phyloP scores from a whole-genome alignment of 2,797 vertebrate genomes.

The Buceros bicornis region DNA sequence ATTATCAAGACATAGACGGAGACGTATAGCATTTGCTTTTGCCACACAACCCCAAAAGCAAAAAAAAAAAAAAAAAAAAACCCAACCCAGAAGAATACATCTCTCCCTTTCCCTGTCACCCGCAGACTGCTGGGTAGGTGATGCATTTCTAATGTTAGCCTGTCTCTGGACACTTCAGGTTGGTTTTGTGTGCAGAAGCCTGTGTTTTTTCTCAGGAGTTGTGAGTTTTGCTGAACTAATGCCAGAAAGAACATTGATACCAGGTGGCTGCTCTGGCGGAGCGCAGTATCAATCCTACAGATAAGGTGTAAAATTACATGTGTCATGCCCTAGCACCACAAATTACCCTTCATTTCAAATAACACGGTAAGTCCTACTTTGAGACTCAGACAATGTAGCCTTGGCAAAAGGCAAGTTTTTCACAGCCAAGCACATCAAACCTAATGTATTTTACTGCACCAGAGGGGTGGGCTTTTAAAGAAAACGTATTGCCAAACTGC shows the following conservation, averaged over 20 bases:
- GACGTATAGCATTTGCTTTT: not conserved
- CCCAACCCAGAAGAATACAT: not conserved
- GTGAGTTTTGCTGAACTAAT: conserved; percentile 68
- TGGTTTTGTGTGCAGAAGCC: not conserved
- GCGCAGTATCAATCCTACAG: conserved; percentile 77
- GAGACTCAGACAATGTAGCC: conserved; percentile 74
- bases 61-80: not conserved
- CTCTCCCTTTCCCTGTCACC: not conserved
- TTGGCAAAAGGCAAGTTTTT: conserved; percentile 76
- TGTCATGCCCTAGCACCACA: conserved; percentile 74
- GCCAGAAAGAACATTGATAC: conserved; percentile 78
- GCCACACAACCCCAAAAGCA: not conserved
- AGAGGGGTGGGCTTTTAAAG: conserved; percentile 62
- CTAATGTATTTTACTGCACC: conserved; percentile 74
- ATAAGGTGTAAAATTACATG: conserved; percentile 78
- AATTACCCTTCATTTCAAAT: conserved; percentile 80
- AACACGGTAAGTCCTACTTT: conserved; percentile 79
- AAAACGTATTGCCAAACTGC: conserved; percentile 68
- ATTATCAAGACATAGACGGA: not conserved
- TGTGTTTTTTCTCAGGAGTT: conserved; percentile 44
- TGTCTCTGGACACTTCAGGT: not conserved
- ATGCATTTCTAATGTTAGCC: not conserved
- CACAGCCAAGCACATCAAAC: conserved; percentile 80
- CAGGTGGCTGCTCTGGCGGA: conserved; percentile 78
- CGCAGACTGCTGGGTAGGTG: not conserved